phyloP scores from a whole-genome alignment of 2,113 vertebrate species.

The Leucoraja erinaceus region DNA sequence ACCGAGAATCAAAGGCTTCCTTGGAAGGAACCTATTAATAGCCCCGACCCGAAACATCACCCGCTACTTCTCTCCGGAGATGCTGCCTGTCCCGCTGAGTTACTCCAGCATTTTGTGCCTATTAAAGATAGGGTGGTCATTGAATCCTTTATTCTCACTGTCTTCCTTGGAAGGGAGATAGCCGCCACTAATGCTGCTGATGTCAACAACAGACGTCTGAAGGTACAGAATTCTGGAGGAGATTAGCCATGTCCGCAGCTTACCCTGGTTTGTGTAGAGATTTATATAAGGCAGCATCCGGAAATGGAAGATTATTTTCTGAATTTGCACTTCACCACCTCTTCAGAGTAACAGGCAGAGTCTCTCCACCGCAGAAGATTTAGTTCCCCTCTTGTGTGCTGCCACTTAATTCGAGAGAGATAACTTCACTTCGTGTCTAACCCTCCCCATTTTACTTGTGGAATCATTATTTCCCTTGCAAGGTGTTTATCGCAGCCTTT shows the following conservation, averaged over 20 bases:
- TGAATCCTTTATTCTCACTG: not conserved
- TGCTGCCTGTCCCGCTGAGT: too few species aligned
- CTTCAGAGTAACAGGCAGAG: not conserved
- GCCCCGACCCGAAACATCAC: too few species aligned
- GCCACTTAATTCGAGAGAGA: not conserved
- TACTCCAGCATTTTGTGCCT: too few species aligned
- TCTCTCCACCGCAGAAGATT: not conserved
- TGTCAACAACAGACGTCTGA: not conserved
- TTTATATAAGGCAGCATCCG: not conserved
- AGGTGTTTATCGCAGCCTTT: not conserved
- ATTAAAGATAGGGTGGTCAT: not conserved
- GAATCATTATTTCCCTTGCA: not conserved
- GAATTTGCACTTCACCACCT: not conserved
- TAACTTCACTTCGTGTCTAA: not conserved
- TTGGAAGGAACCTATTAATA: not conserved
- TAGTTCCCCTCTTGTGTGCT: not conserved
- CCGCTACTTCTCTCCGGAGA: too few species aligned
- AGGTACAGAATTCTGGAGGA: not conserved
- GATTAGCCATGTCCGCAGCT: not conserved
- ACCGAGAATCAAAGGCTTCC: not conserved
- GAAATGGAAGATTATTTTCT: not conserved
- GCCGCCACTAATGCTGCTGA: not conserved
- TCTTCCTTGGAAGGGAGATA: not conserved
- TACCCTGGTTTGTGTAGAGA: not conserved
- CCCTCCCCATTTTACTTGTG: not conserved